Conservation (phyloP, 37 sponge, comb jelly and placozoan species). For the Cladorhizidae sp. region DNA sequence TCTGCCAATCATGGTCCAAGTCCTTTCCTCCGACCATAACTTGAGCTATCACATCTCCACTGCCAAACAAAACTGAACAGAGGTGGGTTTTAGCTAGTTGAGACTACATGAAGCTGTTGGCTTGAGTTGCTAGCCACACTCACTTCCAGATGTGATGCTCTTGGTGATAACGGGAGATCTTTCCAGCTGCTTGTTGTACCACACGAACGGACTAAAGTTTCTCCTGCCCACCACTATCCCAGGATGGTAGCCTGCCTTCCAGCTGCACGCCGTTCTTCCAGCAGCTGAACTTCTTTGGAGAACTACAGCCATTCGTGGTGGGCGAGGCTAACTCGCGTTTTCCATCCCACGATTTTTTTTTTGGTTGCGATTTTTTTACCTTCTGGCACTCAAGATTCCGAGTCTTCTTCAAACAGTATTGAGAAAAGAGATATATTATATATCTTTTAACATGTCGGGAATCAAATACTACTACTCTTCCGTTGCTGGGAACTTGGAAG, state of each 20-base stretch:
- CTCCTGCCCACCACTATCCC: neutral
- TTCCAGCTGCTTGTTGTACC: constrained; percentile 69
- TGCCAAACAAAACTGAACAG: constrained; percentile 57
- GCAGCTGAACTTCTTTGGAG: neutral
- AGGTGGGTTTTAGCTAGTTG: neutral
- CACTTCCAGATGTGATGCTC: constrained; percentile 73
- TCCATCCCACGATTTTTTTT: too few relatives aligned
- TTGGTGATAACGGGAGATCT: constrained; percentile 64
- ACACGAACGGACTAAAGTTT: constrained; percentile 55
- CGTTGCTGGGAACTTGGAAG: constrained; percentile 83
- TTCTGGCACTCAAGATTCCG: too few relatives aligned
- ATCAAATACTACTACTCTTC: constrained; percentile 38
- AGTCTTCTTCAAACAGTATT: too few relatives aligned
- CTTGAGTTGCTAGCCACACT: neutral
- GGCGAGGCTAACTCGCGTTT: neutral
- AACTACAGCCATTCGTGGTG: neutral
- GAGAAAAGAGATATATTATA: too few relatives aligned
- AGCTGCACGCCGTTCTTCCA: neutral
- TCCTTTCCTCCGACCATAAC: constrained; percentile 6
- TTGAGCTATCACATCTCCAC: constrained; percentile 75
- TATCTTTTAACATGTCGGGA: too few relatives aligned
- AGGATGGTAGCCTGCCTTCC: neutral
- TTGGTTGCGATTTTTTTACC: too few relatives aligned
- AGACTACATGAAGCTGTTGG: too few relatives aligned
- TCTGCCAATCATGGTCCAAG: constrained; percentile 18